Base-by-base conservation (phyloP, 1,140 invertebrate genomes). In the Pseudachorutes palmiensis region DNA sequence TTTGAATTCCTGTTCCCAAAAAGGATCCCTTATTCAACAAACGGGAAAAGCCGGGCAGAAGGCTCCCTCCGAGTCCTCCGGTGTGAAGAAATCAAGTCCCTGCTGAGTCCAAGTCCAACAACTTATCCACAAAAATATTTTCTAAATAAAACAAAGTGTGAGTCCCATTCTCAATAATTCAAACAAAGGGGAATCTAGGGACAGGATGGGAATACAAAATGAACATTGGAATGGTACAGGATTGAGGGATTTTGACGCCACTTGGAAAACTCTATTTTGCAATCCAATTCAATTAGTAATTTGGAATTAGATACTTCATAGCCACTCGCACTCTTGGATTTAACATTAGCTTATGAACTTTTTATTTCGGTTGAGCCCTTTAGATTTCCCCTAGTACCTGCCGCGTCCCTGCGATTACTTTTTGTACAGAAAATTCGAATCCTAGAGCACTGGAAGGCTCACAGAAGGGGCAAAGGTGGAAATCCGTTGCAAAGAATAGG, bases 51-150 rank as follows among this genome's bases (percentile, higher is more conserved):
- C 61, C 41, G 65, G 66, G 65, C 61, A 67, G 62, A 41, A 41
- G 36, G 36, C 36, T 41, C 36, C 36, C 36, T n/a, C 36, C 36
- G 5, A 5, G 36, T 66, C 62, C 68, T 68, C 69, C 57, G 71
- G 68, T 70, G 71, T 73, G 71, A 73, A 73, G 59, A 70, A 73
- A 73, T 73, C 71, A 69, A 67, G 59, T 66, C 41, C 71, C 64
- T 66, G 69, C 71, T 70, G 71, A 68, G 70, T 60, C 64, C 45
- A 67, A 51, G 64, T 67, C 66, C 66, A 70, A 70, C 69, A 70
- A 41, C 62, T 65, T 33, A 69, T 41, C 36, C 36, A 41, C 36
- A 64, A 64, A 49, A 51, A 64, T 49, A 31, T 51, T 28, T 64
- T 64, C 49, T 36, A 33, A 51, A 64, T n/a, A n/a, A n/a, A n/a